phyloP scores from a whole-genome alignment of 37 sponge, comb jelly and placozoan genomes.

The Aplysina aerophoba region DNA sequence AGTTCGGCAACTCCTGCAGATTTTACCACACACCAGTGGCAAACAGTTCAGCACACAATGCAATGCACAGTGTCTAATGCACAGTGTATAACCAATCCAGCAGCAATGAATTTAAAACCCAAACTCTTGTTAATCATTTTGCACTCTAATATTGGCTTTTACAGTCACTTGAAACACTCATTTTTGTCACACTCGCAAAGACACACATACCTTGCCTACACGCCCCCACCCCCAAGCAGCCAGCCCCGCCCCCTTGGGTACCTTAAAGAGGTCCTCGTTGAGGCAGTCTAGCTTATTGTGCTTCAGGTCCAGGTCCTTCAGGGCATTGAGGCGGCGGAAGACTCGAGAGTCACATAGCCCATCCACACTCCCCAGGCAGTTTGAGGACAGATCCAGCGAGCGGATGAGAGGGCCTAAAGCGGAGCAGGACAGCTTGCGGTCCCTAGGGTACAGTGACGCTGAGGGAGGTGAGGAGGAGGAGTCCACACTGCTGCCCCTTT shows the following conservation, averaged over 20 bases:
- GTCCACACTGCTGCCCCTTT: too few species aligned
- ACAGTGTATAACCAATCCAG: too few species aligned
- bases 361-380: conserved; percentile 37
- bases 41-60: background rate
- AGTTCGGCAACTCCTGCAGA: conserved; percentile 47
- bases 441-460: background rate
- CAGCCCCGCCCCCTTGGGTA: background rate
- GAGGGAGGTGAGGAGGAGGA: background rate
- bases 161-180: conserved; percentile 55
- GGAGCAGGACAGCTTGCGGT: too few species aligned
- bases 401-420: background rate
- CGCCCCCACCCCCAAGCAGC: background rate
- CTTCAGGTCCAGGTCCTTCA: conserved; percentile 47
- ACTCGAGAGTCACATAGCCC: conserved; percentile 16
- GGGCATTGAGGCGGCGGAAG: conserved; percentile 4
- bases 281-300: conserved; percentile 58
- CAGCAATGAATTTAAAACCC: background rate
- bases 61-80: conserved; percentile 34
- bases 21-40: background rate
- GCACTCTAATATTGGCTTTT: conserved; percentile 28
- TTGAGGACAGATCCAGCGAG: conserved; percentile 60
- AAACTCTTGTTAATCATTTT: background rate
- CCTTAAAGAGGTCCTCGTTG: conserved; percentile 50
- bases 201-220: too few species aligned
- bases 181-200: too few species aligned